Base-by-base conservation (phyloP, 2,888 invertebrate species). In the Clanis bilineata region DNA sequence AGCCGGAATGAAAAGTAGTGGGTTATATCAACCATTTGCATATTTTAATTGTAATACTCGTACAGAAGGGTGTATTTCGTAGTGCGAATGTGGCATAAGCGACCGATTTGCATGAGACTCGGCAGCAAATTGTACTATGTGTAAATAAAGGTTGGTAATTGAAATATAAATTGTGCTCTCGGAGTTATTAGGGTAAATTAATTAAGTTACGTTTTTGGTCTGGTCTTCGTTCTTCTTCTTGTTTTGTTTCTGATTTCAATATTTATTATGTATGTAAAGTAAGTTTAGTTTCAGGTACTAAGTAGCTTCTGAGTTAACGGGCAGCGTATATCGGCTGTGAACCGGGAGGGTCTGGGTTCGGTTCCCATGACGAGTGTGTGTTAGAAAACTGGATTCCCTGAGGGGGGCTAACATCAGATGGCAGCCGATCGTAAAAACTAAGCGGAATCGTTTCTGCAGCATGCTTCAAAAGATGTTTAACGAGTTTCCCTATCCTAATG, bases 41-140 rank as follows among this genome's bases (percentile, higher is more conserved):
- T 91, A 92, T 92, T 92, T 91, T 92, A 91, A 91, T 91, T 91
- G 90, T 91, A 82, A 84, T 81, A 82, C 77, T 51, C 32, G 51
- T 28, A 74, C 76, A 60, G 58, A 64, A 69, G 74, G 76, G 76
- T 64, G 72, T 67, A 79, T 75, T 82, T 76, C 64, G 74, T 73
- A 71, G 81, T 82, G 86, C 77, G 85, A 88, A 88, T 86, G 80
- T 83, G 82, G 81, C 80, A 80, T 85, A 84, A 85, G 87, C 80
- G 78, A 75, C 64, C 71, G 72, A 88, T 91, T 90, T 89, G 83
- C 88, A 90, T 88, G 73, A 71, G 72, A 72, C 47, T 38, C 38
- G 36, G 28, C 43, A 36, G 79, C 88, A 84, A 88, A 85, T 88
- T 86, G 76, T 72, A 73, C 75, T 74, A 74, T 78, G 79, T 73